Percentiles rank a stretch among this genome's conserved stretches.
phyloP scores from a whole-genome alignment of 2,797 vertebrate genomes.

The Apogon hyalosoma region DNA sequence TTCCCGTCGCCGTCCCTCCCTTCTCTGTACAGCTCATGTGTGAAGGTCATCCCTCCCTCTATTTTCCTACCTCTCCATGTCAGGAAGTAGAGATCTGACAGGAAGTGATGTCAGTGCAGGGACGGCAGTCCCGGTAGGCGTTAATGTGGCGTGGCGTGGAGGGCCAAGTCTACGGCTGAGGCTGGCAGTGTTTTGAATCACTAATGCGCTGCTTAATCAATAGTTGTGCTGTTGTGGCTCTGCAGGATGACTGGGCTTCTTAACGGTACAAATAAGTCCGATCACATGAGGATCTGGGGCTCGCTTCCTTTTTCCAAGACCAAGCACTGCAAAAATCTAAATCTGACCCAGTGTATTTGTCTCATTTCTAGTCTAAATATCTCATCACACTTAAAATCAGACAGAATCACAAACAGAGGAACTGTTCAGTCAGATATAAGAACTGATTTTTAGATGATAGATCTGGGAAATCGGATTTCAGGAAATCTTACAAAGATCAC shows the following conservation, averaged over 20 bases:
- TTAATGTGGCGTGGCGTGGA: constrained; percentile 17
- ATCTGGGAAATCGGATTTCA: too few species aligned
- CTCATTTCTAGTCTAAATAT: too few species aligned
- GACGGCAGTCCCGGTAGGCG: constrained; percentile 15
- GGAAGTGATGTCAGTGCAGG: constrained; percentile 58
- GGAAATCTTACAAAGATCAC: too few species aligned
- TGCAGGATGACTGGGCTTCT: constrained; percentile 54
- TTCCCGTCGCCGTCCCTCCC: constrained; percentile 26
- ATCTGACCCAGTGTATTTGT: too few species aligned
- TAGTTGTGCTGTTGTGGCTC: constrained; percentile 37
- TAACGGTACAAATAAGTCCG: background rate
- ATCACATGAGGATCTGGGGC: too few species aligned
- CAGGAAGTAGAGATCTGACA: constrained; percentile 26
- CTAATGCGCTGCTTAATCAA: constrained; percentile 59
- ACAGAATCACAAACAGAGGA: too few species aligned
- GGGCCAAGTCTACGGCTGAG: constrained; percentile 37
- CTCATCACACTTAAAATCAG: too few species aligned
- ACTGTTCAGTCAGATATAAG: too few species aligned
- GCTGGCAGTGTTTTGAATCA: constrained; percentile 54
- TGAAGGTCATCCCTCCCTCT: constrained; percentile 73
- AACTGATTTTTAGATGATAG: too few species aligned
- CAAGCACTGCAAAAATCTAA: too few species aligned
- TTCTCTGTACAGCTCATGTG: constrained; percentile 44
- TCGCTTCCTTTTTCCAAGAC: too few species aligned
- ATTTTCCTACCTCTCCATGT: background rate